Conservation (phyloP, 1,140 invertebrate species). For the Oppia nitens region DNA sequence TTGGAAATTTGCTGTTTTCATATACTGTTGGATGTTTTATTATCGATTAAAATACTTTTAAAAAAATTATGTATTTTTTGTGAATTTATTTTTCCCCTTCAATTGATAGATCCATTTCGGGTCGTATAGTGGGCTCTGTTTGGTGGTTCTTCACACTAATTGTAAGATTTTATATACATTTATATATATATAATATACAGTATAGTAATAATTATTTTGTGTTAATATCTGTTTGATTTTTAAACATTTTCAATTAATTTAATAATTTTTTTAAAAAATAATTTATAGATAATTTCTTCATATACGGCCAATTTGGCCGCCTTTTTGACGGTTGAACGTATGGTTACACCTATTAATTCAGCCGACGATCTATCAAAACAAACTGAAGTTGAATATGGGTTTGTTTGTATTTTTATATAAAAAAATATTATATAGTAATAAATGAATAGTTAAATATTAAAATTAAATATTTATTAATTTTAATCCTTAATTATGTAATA, state of each 20-base stretch:
- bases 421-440: background rate
- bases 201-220: too few species aligned
- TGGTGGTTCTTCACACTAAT: constrained; percentile 99
- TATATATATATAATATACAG: too few species aligned
- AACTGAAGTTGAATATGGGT: constrained; percentile 89
- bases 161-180: too few species aligned
- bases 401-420: background rate
- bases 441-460: too few species aligned
- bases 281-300: constrained; percentile 42
- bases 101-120: constrained; percentile 59
- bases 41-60: background rate
- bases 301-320: constrained; percentile 76
- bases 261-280: too few species aligned
- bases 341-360: constrained; percentile 77
- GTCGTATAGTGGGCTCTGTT: constrained; percentile 81
- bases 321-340: constrained; percentile 86
- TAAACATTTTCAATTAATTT: too few species aligned
- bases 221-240: too few species aligned
- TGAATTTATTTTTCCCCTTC: too few species aligned
- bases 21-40: background rate
- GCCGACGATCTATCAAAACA: constrained; percentile 81
- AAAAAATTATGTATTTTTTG: background rate
- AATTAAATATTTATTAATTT: too few species aligned
- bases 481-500: too few species aligned
- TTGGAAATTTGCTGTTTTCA: background rate